phyloP scores from a whole-genome alignment of 2,113 vertebrate genomes.

The Podocnemis expansa region DNA sequence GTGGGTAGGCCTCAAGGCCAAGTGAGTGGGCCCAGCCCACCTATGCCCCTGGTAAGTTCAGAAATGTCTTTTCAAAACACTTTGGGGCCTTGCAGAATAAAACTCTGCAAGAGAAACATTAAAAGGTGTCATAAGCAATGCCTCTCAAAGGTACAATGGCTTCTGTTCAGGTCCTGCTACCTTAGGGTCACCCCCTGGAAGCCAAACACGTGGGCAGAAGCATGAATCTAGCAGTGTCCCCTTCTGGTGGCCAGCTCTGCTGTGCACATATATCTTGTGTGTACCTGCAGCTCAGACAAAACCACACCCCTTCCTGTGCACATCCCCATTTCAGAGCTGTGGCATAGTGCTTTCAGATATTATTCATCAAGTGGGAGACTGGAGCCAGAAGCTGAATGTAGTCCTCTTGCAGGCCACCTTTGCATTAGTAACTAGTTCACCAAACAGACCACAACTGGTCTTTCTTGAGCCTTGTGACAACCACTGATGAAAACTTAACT shows the following conservation, averaged over 20 bases:
- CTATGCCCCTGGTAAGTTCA: background rate
- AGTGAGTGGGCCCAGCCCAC: too few relatives aligned
- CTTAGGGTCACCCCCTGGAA: background rate
- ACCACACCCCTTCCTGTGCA: too few relatives aligned
- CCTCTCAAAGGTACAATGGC: background rate
- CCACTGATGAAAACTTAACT: background rate
- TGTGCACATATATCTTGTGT: background rate
- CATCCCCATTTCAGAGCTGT: too few relatives aligned
- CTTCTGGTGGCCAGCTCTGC: background rate
- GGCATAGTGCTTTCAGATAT: background rate
- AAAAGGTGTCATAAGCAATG: background rate
- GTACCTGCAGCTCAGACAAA: too few relatives aligned
- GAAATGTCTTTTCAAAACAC: background rate
- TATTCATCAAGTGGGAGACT: background rate
- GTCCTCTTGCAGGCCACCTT: background rate
- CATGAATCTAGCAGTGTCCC: fast-evolving
- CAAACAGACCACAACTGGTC: background rate
- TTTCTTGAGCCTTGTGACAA: background rate
- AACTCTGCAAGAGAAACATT: background rate
- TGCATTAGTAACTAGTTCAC: background rate
- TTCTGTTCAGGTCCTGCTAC: background rate
- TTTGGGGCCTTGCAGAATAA: background rate
- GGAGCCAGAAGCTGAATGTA: background rate
- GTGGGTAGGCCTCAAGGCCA: too few relatives aligned
- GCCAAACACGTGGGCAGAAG: background rate